Evolutionary conservation across 2,888 invertebrate species (phyloP).

Genomic region (Nasonovia ribisnigri): DNA sequence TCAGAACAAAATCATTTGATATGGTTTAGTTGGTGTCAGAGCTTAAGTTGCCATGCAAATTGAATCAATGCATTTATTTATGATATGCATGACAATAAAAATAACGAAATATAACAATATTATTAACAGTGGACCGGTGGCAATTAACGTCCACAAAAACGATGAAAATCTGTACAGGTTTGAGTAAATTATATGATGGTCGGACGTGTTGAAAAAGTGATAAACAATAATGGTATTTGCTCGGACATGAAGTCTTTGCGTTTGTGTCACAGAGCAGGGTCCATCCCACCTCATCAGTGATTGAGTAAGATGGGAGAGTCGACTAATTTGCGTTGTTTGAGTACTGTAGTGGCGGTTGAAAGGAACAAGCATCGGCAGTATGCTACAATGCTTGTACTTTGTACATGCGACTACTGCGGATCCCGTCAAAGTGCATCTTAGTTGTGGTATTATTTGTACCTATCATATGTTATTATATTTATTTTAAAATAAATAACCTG

Average conservation of each 20-base stretch:
- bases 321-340: background rate
- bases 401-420: background rate
- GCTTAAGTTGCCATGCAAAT: background rate
- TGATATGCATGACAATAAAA: background rate
- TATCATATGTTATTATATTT: background rate
- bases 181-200: background rate
- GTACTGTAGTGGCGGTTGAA: background rate
- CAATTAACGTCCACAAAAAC: background rate
- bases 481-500: conserved; percentile 70
- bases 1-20: background rate
- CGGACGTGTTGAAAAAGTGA: background rate
- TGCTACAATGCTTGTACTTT: background rate
- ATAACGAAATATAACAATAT: background rate
- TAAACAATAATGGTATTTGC: background rate
- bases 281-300: background rate
- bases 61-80: background rate
- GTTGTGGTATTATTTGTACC: background rate
- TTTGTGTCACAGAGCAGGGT: background rate
- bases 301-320: background rate
- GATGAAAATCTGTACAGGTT: background rate
- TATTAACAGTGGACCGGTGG: background rate
- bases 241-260: background rate
- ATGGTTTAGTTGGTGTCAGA: background rate
- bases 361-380: background rate
- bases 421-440: background rate